Evolutionary conservation across 2,113 vertebrate species (phyloP).

Genomic region (Collichthys lucidus): DNA sequence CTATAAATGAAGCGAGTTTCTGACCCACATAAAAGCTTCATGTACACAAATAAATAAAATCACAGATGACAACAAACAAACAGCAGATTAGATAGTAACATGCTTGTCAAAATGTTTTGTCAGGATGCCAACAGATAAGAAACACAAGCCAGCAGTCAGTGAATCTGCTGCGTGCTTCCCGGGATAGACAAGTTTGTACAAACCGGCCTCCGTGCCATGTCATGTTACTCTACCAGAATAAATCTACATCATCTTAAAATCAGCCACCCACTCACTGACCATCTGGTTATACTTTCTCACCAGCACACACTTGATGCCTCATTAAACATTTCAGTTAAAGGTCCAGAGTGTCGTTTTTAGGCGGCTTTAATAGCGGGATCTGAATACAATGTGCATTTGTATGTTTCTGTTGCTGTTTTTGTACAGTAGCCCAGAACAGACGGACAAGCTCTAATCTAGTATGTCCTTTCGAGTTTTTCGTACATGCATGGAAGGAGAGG

Average conservation of each 20-base stretch:
- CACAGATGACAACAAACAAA: constrained; percentile 29
- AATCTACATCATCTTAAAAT: constrained; percentile 3
- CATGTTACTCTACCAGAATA: constrained; percentile 16
- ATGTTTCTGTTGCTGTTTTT: no score
- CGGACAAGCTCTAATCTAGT: no score
- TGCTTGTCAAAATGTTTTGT: constrained; percentile 56
- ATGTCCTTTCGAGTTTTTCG: no score
- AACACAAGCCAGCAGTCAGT: constrained; percentile 8
- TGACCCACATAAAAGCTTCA: constrained; percentile 20
- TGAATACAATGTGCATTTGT: no score
- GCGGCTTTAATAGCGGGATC: no score
- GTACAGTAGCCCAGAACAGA: no score
- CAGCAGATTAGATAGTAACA: constrained; percentile 1
- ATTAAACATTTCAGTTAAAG: neutral
- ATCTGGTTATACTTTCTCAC: constrained; percentile 19
- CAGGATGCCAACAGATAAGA: neutral
- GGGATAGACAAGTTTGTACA: neutral
- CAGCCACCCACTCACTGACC: constrained; percentile 33
- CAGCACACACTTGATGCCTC: constrained; percentile 1
- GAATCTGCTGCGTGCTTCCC: constrained; percentile 2
- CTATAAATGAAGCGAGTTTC: neutral
- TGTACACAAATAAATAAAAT: neutral
- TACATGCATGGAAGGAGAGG: no score
- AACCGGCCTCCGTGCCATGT: constrained; percentile 2
- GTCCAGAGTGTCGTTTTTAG: no score